Base-by-base conservation (phyloP, 1,140 invertebrate species). In the Belonocnema kinseyi region DNA sequence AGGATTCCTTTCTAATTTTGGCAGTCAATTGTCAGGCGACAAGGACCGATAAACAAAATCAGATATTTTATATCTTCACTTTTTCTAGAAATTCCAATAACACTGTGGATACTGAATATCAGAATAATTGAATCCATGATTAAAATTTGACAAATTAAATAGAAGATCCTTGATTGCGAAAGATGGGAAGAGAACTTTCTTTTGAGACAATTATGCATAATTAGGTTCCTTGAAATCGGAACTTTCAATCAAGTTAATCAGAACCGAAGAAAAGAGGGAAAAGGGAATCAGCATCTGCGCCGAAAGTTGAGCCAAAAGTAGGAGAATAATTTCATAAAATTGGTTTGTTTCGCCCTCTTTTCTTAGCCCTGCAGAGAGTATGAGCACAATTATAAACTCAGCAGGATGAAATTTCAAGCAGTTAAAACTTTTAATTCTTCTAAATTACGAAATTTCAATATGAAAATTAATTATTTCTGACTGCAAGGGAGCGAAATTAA, bases 91-190 rank as follows among this genome's bases (percentile, higher is more conserved):
- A 33, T 46, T 46, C 10, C 10, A 66, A 66, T 33, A 40, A 40
- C 26, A 66, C 58, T 66, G 16, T 40, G 16, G 12, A 7, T 12
- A 12, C 8, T 8, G 19, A 13, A 3, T 40, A 16, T 33, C 17
- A 58, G 0, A 33, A 40, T 16, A 66, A 0, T 33, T 16, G 21
- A 33, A 66, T 66, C 3, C 58, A 12, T 66, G 12, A 66, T 66
- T 66, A 72, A 19, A 73, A 72, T 75, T 73, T 80, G 26, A 80
- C 50, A 78, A 77, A 80, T 81, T 75, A 74, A 82, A 77, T 74
- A 78, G 72, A 12, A 56, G 40, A 73, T 72, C 58, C 74, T 74
- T 46, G 73, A 77, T 77, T 56, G 74, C 51, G 50, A 33, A 50
- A 17, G 74, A 76, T 70, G 17, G 76, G 74, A 19, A 75, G 76